Evolutionary conservation across 2,797 vertebrate species (phyloP), one percentile per base, ranked within the genome.

Genomic region (Ctenosaura bakeri): DNA sequence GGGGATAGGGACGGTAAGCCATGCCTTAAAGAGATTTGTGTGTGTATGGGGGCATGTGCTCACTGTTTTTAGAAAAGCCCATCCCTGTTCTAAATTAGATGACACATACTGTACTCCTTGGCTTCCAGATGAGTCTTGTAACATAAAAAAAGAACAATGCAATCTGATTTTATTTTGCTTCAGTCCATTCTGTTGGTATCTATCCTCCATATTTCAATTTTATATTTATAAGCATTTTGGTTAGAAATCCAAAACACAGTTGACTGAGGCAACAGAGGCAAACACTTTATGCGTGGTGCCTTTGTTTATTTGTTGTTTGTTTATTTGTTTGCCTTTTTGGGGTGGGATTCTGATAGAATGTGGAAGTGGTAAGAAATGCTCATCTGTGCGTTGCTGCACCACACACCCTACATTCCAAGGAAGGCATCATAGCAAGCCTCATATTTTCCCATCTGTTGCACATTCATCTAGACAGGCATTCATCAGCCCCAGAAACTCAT

Each of bases 61-160:
- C 95, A 95, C 95, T 95, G 92, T 95, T 97, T 97, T 97, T 95
- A 95, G 93, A 96, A 86, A 50, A 93, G 95, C 62, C 71, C 87
- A 76, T 81, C 82, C 95, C 91, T 88, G 42, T 94, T 92, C 92
- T 92, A 86, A 95, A 82, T 82, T 92, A 95, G 90, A 91, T 83
- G 16, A 92, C 92, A 94, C 94, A 92, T 80, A 89, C 89, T 91
- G 94, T 95, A 90, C 95, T 90, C 0, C 74, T 4, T 91, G 83
- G 35, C 69, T 88, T 82, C 0, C 2, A 88, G 90, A 90, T 81
- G 89, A 92, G 24, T 50, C 82, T 4, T 84, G 83, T 74, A 91
- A 80, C 35, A 42, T 56, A 38, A 46, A 88, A 90, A 89, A 86
- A 89, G 92, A 93, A 88, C 78, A 93, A 32, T 91, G 89, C 90